Conservation (phyloP, 2,113 vertebrate genomes). For the Hydrolagus affinis region DNA sequence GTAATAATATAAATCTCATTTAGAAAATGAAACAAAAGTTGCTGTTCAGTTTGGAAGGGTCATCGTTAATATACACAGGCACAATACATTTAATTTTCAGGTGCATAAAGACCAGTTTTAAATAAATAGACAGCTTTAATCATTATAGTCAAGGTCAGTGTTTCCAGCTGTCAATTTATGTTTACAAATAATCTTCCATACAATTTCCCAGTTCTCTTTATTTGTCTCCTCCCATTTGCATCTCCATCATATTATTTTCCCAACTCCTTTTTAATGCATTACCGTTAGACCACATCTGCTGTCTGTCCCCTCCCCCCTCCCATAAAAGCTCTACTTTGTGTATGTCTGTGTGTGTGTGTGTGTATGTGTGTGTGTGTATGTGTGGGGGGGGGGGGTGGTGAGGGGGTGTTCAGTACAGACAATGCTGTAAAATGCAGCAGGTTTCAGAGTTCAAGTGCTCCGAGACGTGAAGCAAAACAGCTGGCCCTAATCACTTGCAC, state of each 20-base stretch:
- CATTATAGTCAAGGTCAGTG: conserved; percentile 54
- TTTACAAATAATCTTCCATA: conserved; percentile 54
- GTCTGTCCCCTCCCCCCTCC: conserved; percentile 31
- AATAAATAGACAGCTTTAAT: conserved; percentile 50
- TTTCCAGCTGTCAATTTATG: conserved; percentile 56
- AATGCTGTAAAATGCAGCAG: conserved; percentile 55
- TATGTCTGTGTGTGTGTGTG: background rate
- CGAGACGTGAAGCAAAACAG: conserved; percentile 74
- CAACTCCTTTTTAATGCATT: conserved; percentile 44
- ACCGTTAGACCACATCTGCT: conserved; percentile 41
- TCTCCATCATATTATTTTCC: conserved; percentile 34
- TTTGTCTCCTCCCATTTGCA: conserved; percentile 33
- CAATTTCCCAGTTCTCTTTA: conserved; percentile 41
- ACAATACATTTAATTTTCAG: conserved; percentile 14
- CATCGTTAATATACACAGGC: background rate
- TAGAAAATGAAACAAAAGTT: background rate
- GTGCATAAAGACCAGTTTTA: background rate
- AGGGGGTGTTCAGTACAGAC: conserved; percentile 37
- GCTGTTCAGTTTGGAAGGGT: background rate
- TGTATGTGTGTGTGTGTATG: background rate
- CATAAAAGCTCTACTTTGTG: background rate
- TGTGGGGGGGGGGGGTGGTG: no score
- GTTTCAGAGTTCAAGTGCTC: conserved; percentile 69
- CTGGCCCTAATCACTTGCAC: conserved; percentile 68
- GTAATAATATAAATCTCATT: background rate